phyloP scores from a whole-genome alignment of 2,113 vertebrate genomes.

The Hiodon alosoides region DNA sequence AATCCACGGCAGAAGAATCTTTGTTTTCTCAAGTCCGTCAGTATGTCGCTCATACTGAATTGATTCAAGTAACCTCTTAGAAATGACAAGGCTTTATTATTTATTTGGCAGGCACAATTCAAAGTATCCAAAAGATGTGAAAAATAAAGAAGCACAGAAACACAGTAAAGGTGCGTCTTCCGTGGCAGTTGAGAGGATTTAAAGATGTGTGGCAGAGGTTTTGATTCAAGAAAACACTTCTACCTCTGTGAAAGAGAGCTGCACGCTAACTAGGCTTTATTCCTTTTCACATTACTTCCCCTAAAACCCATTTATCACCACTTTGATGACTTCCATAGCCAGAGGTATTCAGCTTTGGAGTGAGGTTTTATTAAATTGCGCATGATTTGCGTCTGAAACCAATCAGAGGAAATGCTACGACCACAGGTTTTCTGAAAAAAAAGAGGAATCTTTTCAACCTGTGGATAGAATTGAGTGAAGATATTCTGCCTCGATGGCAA shows the following conservation, averaged over 20 bases:
- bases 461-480: too few species aligned
- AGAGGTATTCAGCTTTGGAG: conserved; percentile 3
- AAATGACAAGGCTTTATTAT: too few species aligned
- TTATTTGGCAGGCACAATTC: too few species aligned
- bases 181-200: not conserved
- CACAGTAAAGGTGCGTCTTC: not conserved
- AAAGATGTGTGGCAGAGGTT: not conserved
- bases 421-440: not conserved
- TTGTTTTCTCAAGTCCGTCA: too few species aligned
- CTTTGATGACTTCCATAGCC: not conserved
- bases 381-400: not conserved
- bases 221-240: not conserved
- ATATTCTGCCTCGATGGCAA: too few species aligned
- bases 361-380: conserved; percentile 1
- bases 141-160: not conserved
- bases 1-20: too few species aligned
- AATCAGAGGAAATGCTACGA: conserved; percentile 4
- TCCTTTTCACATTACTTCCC: not conserved
- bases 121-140: conserved; percentile 3
- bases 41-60: too few species aligned
- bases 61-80: too few species aligned
- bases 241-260: not conserved
- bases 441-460: too few species aligned
- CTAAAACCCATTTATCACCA: not conserved
- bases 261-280: not conserved